phyloP scores from a whole-genome alignment of 1,140 invertebrate species.

The Limonius californicus region DNA sequence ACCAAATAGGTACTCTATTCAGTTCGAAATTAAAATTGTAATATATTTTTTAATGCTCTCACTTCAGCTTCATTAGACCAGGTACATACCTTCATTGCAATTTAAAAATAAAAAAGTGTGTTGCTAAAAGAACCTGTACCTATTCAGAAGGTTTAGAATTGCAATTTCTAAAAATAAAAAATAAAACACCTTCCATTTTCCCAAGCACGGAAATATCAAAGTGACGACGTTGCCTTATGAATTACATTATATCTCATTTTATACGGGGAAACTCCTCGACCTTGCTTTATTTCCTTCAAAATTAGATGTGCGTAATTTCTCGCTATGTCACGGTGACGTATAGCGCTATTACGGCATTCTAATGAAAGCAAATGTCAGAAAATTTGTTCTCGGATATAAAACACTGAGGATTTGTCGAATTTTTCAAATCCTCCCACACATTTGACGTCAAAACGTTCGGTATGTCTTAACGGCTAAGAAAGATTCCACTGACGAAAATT shows the following conservation, averaged over 20 bases:
- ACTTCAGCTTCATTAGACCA: too few relatives aligned
- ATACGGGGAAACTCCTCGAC: conserved; percentile 7
- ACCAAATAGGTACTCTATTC: too few relatives aligned
- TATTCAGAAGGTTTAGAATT: too few relatives aligned
- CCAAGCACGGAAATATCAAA: neutral
- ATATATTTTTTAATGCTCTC: too few relatives aligned
- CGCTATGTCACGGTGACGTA: conserved; percentile 11
- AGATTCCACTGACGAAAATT: too few relatives aligned
- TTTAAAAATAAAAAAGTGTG: too few relatives aligned
- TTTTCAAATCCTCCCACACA: too few relatives aligned
- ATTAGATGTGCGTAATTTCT: conserved; percentile 10
- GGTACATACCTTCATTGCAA: too few relatives aligned
- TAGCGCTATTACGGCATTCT: conserved; percentile 9
- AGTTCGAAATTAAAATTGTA: too few relatives aligned
- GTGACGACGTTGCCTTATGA: neutral
- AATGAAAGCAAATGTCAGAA: conserved; percentile 11
- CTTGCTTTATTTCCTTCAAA: conserved; percentile 14
- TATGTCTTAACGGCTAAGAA: too few relatives aligned
- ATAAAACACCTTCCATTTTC: neutral
- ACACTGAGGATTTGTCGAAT: neutral
- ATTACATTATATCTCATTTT: conserved; percentile 9
- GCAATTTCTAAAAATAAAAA: neutral
- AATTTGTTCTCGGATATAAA: conserved; percentile 3
- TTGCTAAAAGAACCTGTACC: too few relatives aligned
- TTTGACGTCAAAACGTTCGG: too few relatives aligned